Base-by-base conservation (phyloP, 2,797 vertebrate species). In the Catostomus latipinnis region DNA sequence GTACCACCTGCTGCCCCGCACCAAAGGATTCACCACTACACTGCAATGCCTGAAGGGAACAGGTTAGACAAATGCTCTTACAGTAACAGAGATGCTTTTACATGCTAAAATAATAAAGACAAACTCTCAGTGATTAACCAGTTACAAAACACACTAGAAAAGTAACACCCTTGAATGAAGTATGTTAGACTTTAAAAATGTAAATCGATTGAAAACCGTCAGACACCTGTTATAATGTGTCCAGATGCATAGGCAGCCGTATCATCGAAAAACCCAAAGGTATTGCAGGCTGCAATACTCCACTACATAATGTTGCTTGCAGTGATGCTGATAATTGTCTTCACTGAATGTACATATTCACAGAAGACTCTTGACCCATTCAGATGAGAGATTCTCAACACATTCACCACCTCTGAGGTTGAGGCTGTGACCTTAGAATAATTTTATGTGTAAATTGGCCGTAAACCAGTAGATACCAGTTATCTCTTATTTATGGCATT, bases 11-110 rank as follows among this genome's bases (percentile, higher is more conserved):
- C 89, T 99, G 68, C 98, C 98, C 66, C 94, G 98, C 67, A 99
- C 98, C 92, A 98, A 96, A 92, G 98, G 98, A 82, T 99, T 99
- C 89, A 99, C 98, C 90, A 99, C 98, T 48, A 97, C 98, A 7
- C 93, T 99, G 87, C 93, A 96, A 86, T 98, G 97, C 94, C 96
- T 99, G 74, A 96, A 96, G 79, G 97, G 98, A 87, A 99, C 97
- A 94, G 97, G 98, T 81, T 14, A 61, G 81, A 57, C 10, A 62
- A 65, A 75, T 45, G 4, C 22, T 43, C 46, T 1, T 66, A 54
- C 76, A 34, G 34, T 34, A 34, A 34, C 34, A 34, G 34, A 34
- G 34, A 34, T 34, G 34, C 34, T 34, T 22, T 14, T 69, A 77
- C 63, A 43, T 46, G 68, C 14, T 58, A 34, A 60, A n/a, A 70